Conservation (phyloP, 2,797 vertebrate species). For the Dromococcyx pavoninus region DNA sequence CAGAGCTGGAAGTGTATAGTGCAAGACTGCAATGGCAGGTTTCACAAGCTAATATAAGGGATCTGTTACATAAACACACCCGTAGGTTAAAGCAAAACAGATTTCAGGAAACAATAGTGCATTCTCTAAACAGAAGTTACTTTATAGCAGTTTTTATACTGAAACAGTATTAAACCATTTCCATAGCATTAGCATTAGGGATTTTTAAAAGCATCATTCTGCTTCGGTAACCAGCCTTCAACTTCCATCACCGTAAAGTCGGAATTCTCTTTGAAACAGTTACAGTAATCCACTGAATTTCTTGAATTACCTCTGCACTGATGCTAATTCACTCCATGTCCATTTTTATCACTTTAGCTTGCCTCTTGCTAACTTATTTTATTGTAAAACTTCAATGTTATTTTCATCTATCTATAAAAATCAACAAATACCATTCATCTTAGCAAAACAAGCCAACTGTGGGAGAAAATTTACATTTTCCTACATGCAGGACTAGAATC, state of each 20-base stretch:
- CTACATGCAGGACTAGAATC: not conserved
- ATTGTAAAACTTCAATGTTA: not conserved
- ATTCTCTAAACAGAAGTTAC: not conserved
- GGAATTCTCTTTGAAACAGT: not conserved
- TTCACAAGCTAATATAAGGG: slow-evolving; percentile 35
- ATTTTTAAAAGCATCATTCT: not conserved
- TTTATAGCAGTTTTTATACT: not conserved
- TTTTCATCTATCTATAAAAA: too few species aligned
- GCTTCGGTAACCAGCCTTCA: not conserved
- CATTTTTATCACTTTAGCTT: not conserved
- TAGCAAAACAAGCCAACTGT: not conserved
- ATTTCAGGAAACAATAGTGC: not conserved
- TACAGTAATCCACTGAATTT: not conserved
- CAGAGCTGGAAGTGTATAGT: not conserved
- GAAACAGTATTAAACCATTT: not conserved
- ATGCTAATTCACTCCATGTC: not conserved
- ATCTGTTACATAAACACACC: slow-evolving; percentile 45
- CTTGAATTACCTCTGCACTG: not conserved
- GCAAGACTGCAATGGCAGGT: not conserved
- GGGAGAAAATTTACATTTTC: not conserved
- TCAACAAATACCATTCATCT: too few species aligned
- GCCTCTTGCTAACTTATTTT: not conserved
- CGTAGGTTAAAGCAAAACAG: slow-evolving; percentile 43
- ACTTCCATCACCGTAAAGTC: not conserved
- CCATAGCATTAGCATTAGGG: not conserved